phyloP scores from a whole-genome alignment of 2,888 invertebrate genomes.

The Tipula helvola region DNA sequence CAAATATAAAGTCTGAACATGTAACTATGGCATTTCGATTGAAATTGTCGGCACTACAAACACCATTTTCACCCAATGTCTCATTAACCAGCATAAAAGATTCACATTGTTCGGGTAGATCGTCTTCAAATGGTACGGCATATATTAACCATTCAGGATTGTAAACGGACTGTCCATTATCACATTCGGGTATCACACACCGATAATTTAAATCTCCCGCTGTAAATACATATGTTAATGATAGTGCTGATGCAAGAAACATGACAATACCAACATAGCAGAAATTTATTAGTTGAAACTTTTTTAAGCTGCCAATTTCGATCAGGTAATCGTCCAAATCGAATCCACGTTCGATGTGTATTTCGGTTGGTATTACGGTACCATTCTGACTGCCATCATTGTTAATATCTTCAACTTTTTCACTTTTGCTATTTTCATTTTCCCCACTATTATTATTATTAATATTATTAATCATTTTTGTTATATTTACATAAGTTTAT shows the following conservation, averaged over 20 bases:
- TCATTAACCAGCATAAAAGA: not conserved
- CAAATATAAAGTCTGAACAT: not conserved
- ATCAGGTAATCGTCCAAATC: not conserved
- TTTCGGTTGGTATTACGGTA: not conserved
- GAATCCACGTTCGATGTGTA: not conserved
- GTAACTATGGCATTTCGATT: not conserved
- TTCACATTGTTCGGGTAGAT: not conserved
- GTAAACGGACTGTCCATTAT: not conserved
- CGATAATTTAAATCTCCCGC: constrained; percentile 5
- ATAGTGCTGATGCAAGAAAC: not conserved
- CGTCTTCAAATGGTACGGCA: not conserved
- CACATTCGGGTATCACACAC: not conserved
- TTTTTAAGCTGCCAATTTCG: not conserved
- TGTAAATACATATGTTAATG: not conserved
- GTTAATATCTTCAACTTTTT: not conserved
- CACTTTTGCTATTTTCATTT: not conserved
- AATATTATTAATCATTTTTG: not conserved
- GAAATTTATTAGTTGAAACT: not conserved
- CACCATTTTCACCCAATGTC: not conserved
- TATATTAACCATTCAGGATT: not conserved
- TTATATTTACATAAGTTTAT: not conserved
- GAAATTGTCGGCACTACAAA: not conserved
- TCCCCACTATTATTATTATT: not conserved
- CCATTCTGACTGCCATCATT: not conserved
- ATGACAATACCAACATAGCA: not conserved